Base-by-base conservation (phyloP, 2,113 vertebrate species). In the Psilopogon haemacephalus region DNA sequence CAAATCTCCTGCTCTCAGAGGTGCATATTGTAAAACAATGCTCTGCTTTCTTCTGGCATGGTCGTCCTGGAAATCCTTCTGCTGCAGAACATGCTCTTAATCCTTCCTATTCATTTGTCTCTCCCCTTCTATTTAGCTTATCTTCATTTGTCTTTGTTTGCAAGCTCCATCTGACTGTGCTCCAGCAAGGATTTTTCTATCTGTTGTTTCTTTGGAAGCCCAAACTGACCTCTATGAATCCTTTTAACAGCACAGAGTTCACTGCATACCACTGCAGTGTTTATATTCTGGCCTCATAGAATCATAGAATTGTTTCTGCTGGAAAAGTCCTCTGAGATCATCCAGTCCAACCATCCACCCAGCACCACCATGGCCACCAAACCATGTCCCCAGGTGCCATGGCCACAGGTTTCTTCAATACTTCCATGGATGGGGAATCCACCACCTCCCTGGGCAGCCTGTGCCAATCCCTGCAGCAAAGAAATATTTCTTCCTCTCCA, bases 1-100 rank as follows among this genome's bases (percentile, higher is more conserved):
- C 78, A 81, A 17, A 81, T 62, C 69, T 84, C 52, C 48, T 75
- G 62, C 78, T 72, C 77, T 84, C 65, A 20, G 69, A 69, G 44
- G 46, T n/a, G 30, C 33, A n/a, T 18, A n/a, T 6, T 21, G 20
- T 76, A 59, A 83, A 77, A 73, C 72, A 68, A 17, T 33, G 65
- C 38, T 50, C 33, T 1, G 2, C 11, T 63, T 81, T 59, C 87
- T 84, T 37, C 89, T 44, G 55, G 64, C 27, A 4, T 8, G n/a
- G 40, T 8, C 48, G 62, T 16, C 69, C 28, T 91, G 58, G 56
- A 83, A 89, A 89, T 77, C 84, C 52, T 54, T 48, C 60, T 44
- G 28, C 63, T 59, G 69, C 65, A 70, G 55, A 55, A 71, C 17
- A 52, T 55, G 64, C 35, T 90, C 40, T 48, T 86, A 69, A 24